phyloP scores from a whole-genome alignment of 2,888 invertebrate species.

The Aphodius sticticus region DNA sequence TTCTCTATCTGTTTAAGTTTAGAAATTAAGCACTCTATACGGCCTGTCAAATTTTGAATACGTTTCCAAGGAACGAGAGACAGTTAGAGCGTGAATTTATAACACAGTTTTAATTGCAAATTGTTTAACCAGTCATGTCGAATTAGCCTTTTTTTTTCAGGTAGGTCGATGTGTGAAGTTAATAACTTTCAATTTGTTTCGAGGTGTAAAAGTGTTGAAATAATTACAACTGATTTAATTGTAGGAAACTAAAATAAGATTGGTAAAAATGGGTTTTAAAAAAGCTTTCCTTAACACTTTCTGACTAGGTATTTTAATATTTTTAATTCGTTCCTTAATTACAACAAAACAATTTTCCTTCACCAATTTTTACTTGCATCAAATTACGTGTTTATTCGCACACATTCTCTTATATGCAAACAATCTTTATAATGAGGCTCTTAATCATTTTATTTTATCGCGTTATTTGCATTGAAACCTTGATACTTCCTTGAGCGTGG shows the following conservation, averaged over 20 bases:
- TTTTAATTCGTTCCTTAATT: not conserved
- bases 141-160: not conserved
- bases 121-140: not conserved
- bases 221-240: not conserved
- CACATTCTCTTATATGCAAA: not conserved
- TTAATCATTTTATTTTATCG: conserved; percentile 4
- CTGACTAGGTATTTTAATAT: not conserved
- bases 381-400: not conserved
- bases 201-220: not conserved
- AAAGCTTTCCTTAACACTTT: not conserved
- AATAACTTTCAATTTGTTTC: not conserved
- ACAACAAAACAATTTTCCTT: not conserved
- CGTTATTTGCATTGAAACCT: not conserved
- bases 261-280: not conserved
- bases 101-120: not conserved
- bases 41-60: not conserved
- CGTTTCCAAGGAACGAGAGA: not conserved
- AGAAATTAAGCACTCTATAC: not conserved
- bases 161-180: not conserved
- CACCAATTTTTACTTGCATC: not conserved
- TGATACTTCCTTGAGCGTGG: not conserved
- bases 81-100: not conserved
- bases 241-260: not conserved
- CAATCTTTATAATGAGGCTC: not conserved
- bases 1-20: not conserved